Base-by-base conservation (phyloP, 2,888 invertebrate species). In the Polymixis flavicincta region DNA sequence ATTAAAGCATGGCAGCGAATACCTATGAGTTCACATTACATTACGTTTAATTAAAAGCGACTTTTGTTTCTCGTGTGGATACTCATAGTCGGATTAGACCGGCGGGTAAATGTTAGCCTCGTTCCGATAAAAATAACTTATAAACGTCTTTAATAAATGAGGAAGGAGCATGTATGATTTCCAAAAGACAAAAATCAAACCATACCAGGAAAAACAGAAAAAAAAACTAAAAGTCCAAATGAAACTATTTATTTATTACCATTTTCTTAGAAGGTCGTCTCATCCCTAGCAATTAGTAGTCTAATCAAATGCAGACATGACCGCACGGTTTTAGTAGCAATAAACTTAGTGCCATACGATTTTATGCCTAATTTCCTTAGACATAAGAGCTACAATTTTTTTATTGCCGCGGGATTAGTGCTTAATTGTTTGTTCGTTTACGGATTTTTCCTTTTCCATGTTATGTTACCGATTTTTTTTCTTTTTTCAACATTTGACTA, bases 291-390 rank as follows among this genome's bases (percentile, higher is more conserved):
- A 74, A 85, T 83, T 82, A 85, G 85, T 57, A 70, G 54, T 60
- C 75, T 81, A 78, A 83, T 83, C 74, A 85, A 83, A 82, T 65
- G 70, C 85, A 85, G 78, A 74, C 83, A 74, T 60, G 69, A 61
- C 82, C 81, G 61, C 69, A 78, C 63, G 48, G 50, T 45, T 73
- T 64, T 52, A 71, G 22, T 77, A 48, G 32, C 45, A 84, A 84
- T 80, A 78, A 84, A 85, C 63, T 54, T 28, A 52, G 28, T 71
- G 78, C 17, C 37, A 48, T 59, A 37, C 25, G n/a, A 85, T 28
- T 82, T 37, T 70, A 50, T 14, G 25, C 79, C 48, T 54, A 52
- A 71, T 80, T 71, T 8, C 11, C 1, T 25, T n/a, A 4, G 0
- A 2, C 17, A 14, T 73, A 78, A 78, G 75, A 25, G 37, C 50